These are phyloP conservation scores for Pharmacophagus antenor DNA, from an alignment of 2,888 invertebrate species.

Conservation along the genomic window DNA sequence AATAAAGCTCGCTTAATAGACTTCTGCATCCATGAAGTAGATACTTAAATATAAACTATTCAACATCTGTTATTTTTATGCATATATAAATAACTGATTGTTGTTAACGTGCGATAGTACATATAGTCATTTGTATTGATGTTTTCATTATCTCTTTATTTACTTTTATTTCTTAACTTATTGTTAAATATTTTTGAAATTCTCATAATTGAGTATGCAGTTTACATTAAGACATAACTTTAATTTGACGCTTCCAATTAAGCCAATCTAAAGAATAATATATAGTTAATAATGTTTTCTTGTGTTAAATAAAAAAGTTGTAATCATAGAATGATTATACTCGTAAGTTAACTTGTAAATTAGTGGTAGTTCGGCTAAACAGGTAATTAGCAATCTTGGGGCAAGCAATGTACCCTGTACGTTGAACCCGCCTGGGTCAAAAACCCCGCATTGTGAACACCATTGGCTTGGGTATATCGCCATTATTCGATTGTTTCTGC, in stretches of 20 bases:
- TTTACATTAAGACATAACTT: no score
- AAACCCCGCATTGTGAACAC: constrained; percentile 53
- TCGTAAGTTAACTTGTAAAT: background rate
- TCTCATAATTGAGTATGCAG: no score
- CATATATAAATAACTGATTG: no score
- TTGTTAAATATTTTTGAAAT: no score
- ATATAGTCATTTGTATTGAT: no score
- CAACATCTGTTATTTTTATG: no score
- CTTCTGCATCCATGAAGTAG: constrained; percentile 8
- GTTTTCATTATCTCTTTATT: no score
- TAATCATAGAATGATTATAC: background rate
- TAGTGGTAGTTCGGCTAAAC: constrained; percentile 34
- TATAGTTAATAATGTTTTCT: background rate
- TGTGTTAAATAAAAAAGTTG: background rate
- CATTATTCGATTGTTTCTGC: constrained; percentile 42
- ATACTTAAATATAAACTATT: background rate
- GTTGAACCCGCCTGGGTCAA: constrained; percentile 65
- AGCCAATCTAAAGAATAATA: no score
- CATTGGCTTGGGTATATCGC: constrained; percentile 40
- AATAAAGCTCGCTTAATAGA: constrained; percentile 16
- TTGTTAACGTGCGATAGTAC: no score
- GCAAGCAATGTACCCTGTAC: constrained; percentile 49
- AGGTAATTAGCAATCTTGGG: constrained; percentile 49
- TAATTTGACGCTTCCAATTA: no score
- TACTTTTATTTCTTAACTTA: no score